phyloP scores from a whole-genome alignment of 2,113 vertebrate genomes.

The Piprites chloris region DNA sequence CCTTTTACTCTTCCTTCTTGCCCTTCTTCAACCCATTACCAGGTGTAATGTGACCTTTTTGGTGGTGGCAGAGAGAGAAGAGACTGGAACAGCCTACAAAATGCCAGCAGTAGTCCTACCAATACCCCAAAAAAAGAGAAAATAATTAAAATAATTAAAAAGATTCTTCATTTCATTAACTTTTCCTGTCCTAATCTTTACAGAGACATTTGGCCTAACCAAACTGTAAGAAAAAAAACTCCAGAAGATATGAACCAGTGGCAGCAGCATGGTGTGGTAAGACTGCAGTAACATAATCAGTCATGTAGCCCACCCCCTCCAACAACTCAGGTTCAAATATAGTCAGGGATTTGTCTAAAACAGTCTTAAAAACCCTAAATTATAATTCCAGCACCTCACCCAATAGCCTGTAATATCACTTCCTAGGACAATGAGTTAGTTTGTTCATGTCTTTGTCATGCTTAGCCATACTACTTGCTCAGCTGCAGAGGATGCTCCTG shows the following conservation, averaged over 20 bases:
- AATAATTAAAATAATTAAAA: neutral
- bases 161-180: neutral
- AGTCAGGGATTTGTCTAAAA: neutral
- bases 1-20: neutral
- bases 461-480: accelerated
- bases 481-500: neutral
- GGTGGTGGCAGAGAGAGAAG: neutral
- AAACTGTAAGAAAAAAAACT: neutral
- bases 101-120: neutral
- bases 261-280: neutral
- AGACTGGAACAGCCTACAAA: neutral
- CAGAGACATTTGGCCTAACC: neutral
- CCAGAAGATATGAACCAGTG: neutral
- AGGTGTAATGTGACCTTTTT: neutral
- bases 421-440: accelerated
- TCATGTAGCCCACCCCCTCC: neutral
- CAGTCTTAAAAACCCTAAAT: neutral
- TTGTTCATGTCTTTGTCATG: neutral
- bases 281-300: neutral
- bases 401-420: neutral
- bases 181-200: neutral
- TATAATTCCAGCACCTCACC: neutral
- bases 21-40: neutral
- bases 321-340: neutral
- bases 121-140: neutral